Evolutionary conservation across 2,113 vertebrate species (phyloP), one percentile per base, ranked within the genome.

Genomic region (Macrotus californicus): DNA sequence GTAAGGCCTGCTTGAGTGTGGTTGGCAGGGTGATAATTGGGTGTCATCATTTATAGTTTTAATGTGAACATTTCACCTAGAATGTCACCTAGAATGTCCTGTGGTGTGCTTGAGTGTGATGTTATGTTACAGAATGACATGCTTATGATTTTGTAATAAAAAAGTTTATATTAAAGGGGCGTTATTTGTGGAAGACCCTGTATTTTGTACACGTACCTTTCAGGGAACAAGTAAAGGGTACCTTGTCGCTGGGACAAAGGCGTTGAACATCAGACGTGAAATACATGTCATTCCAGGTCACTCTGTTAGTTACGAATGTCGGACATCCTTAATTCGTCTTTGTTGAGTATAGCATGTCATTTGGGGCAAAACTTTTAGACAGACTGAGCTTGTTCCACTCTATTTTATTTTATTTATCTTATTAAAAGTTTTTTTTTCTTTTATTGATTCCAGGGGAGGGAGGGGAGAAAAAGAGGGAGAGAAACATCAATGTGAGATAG

Each of bases 251-350:
- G 31, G 31, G 8, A 15, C 4, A 16, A 14, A 24, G 69, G 6
- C 0, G 2, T 24, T 89, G 22, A 36, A 3, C 54, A 2, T 46
- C 2, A 18, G 66, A 34, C 31, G 4, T 2, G 69, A 43, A 84
- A 12, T n/a, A 13, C 26, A 2, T 50, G 1, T 69, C 34, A 7
- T 48, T 7, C 4, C 10, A 12, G 61, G 41, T 34, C 26, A 0
- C 46, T 69, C 14, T 50, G 34, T 46, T 52, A 4, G 77, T 80
- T 82, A 29, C 29, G 50, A 36, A 21, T 59, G 66, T 36, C 59
- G 7, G 77, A 26, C 43, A 59, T 36, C 72, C 61, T 83, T 26
- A 22, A 13, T 66, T 85, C 48, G 56, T 86, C n/a, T n/a, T 80
- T 6, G 48, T 59, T 48, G 36, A n/a, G 2, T 3, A 15, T 2